Conservation (phyloP, 2,888 invertebrate genomes). For the Nemotelus pantherinus region DNA sequence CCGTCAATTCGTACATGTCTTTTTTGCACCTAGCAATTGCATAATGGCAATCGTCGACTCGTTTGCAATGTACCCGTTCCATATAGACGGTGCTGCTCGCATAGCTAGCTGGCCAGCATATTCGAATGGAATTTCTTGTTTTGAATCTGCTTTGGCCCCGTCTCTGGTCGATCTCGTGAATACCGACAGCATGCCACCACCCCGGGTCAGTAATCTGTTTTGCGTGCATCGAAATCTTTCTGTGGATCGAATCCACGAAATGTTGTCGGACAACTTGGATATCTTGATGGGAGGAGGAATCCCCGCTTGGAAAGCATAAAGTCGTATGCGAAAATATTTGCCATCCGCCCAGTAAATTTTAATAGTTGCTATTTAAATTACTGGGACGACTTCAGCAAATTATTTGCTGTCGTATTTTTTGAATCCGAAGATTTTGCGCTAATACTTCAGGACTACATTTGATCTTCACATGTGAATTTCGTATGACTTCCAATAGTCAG, state of each 20-base stretch:
- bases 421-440: no score
- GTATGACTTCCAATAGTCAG: no score
- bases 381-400: no score
- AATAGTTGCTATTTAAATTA: no score
- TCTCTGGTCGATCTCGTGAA: no score
- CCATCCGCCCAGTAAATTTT: no score
- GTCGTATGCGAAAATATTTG: no score
- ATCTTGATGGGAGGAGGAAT: background rate
- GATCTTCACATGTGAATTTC: no score
- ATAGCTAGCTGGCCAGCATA: background rate
- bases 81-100: background rate
- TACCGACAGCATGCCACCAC: background rate
- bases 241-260: background rate
- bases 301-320: background rate
- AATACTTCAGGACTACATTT: no score
- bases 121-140: slow-evolving; percentile 15
- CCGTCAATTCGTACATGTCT: slow-evolving; percentile 5
- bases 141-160: slow-evolving; percentile 1
- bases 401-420: no score
- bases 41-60: slow-evolving; percentile 2
- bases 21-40: slow-evolving; percentile 16
- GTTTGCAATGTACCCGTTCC: background rate
- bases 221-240: slow-evolving; percentile 15
- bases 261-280: slow-evolving; percentile 29
- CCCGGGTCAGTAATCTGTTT: background rate